Evolutionary conservation across 1,140 invertebrate species (phyloP), one percentile per base, ranked within the genome.

Genomic region (Euwallacea fornicatus): DNA sequence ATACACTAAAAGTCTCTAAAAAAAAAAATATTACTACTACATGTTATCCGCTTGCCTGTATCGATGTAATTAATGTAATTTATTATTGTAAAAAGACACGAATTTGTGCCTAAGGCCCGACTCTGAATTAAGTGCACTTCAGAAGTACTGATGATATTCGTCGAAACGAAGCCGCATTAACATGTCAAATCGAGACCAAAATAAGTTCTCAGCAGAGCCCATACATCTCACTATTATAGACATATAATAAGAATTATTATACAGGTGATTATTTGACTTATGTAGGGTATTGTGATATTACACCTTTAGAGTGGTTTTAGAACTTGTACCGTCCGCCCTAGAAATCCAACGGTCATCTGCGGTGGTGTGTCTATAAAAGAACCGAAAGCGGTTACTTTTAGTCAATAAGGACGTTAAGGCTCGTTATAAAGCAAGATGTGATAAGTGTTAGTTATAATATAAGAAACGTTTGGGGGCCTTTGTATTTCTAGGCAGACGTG

Each of bases 261-360:
- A 42, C 66, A 68, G 56, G 66, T 68, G 55, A 69, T 54, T 54
- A 69, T 62, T 69, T 69, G 42, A 43, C 33, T 69, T 69, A 50
- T 50, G 46, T 50, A 42, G 58, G 65, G 67, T 69, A 61, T 62
- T 69, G 67, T 69, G 67, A 69, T 69, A 69, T 69, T 62, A 62
- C 41, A 44, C 47, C 56, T 15, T 60, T 50, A 50, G 46, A 50
- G 46, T 50, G 46, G 9, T 50, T 50, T 50, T 50, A 11, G 9
- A 50, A 11, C 9, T 50, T 50, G 46, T 50, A 13, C 46, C 46
- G 46, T 50, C 46, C 0, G 21, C 21, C 46, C 46, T 13, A 50
- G 46, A 11, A 50, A 50, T 13, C 9, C 46, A 50, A 11, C 13
- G 13, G 46, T 6, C 9, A 13, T 13, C 46, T 11, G 46, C 46